phyloP scores from a whole-genome alignment of 2,888 invertebrate genomes.

The Hylaea fasciaria region DNA sequence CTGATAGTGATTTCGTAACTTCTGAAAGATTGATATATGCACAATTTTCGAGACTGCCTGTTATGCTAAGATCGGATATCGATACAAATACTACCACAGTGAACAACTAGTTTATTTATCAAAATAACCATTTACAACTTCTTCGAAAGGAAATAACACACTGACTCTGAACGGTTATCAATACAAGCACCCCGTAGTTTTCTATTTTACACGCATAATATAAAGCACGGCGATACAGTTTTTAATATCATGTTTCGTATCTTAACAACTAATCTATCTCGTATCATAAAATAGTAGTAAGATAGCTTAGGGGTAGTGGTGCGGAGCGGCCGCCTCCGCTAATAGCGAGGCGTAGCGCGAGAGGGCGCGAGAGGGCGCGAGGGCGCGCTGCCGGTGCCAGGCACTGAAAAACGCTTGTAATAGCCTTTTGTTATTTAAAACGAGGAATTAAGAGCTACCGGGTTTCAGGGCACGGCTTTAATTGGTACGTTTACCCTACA shows the following conservation, averaged over 20 bases:
- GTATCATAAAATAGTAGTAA: constrained; percentile 39
- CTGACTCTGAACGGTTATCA: no score
- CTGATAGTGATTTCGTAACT: no score
- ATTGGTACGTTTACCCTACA: constrained; percentile 57
- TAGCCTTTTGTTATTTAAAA: constrained; percentile 74
- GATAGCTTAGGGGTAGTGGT: constrained; percentile 35
- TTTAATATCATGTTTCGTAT: not conserved
- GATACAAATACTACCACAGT: no score
- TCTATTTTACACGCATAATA: not conserved
- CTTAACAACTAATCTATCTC: constrained; percentile 37
- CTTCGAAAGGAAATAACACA: no score
- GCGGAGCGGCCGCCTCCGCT: constrained; percentile 49
- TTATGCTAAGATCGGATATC: no score
- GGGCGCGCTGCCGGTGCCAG: constrained; percentile 66
- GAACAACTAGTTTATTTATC: not conserved
- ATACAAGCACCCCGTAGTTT: no score
- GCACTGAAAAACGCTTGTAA: constrained; percentile 69
- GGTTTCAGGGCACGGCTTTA: constrained; percentile 56
- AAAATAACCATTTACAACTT: not conserved
- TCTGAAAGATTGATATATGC: no score
- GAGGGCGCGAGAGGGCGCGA: constrained; percentile 54
- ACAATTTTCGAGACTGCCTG: no score
- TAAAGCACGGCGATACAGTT: not conserved
- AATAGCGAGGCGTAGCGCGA: constrained; percentile 56
- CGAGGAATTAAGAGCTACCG: constrained; percentile 65